Evolutionary conservation across 2,113 vertebrate species (phyloP), one percentile per base, ranked within the genome.

Genomic region (Halichoerus grypus): DNA sequence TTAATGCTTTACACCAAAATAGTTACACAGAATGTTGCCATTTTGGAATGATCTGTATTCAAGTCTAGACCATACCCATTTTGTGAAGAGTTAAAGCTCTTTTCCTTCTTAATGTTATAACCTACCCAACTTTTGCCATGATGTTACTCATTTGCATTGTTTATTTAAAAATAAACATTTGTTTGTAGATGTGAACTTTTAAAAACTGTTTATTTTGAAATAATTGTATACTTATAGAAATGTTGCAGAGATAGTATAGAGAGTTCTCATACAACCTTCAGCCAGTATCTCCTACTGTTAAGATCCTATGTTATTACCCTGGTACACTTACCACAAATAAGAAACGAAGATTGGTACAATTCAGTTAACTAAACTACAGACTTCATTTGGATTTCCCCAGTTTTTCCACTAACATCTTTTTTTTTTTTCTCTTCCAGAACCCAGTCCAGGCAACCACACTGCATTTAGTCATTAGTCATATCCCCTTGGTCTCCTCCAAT

Each of bases 131-230:
- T 39, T 83, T 79, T 51, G 4, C 6, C 21, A 19, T 12, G n/a
- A 33, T 26, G 59, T 42, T 28, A 61, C 18, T 74, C 53, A 63
- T 53, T 69, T 95, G 7, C 39, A 8, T 61, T 49, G 1, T 76
- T 57, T 42, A 8, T 63, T 85, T 87, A 55, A 99, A 99, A 99
- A 99, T 99, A 49, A 85, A 81, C 3, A 71, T 61, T 79, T 16
- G 22, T 65, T 92, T 65, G 69, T 79, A 65, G 69, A 65, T 10
- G 82, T 77, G 15, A 72, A 49, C 26, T 46, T 24, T 28, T 21
- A 11, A 51, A 85, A 39, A 9, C 14, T 53, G 4, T 6, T 53
- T 36, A 55, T 61, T 94, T 77, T 69, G 24, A 85, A 84, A 79
- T 77, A 67, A 19, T 53, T 39, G 49, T 57, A 49, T n/a, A 26